A percentile compares a stretch with the other conserved stretches of the same genome.
These are phyloP conservation scores for Parnassius mnemosyne DNA, from an alignment of 2,888 invertebrate species.

Conservation along the genomic window DNA sequence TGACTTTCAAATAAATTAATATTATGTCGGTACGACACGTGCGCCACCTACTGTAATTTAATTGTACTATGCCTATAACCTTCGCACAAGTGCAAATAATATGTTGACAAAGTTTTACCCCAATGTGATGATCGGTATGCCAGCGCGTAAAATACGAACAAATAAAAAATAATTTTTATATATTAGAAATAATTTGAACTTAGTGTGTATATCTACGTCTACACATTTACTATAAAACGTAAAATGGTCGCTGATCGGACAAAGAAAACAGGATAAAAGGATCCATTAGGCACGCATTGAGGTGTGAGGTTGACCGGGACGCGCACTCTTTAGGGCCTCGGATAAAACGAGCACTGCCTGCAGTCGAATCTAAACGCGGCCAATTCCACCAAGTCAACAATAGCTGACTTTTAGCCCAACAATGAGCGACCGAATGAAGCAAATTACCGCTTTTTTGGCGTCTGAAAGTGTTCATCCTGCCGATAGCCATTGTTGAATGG, in stretches of 20 bases:
- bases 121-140: too few relatives aligned
- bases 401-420: constrained; percentile 73
- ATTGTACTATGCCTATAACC: too few relatives aligned
- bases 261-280: constrained; percentile 44
- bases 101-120: too few relatives aligned
- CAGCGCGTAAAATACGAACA: too few relatives aligned
- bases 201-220: constrained; percentile 8
- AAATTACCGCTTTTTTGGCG: constrained; percentile 75
- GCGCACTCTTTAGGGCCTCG: constrained; percentile 34
- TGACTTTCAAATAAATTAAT: too few relatives aligned
- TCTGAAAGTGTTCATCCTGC: constrained; percentile 53
- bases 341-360: constrained; percentile 49
- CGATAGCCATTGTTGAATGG: constrained; percentile 67
- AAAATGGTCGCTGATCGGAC: constrained; percentile 26
- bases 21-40: too few relatives aligned
- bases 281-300: constrained; percentile 57
- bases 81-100: too few relatives aligned
- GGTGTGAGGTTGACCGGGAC: constrained; percentile 49
- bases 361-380: constrained; percentile 75
- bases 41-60: too few relatives aligned
- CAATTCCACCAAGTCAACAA: constrained; percentile 76
- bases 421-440: constrained; percentile 69
- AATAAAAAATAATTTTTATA: too few relatives aligned
- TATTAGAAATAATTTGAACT: neutral
- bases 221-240: constrained; percentile 3